These are phyloP conservation scores for Zaprionus lachaisei DNA, from an alignment of 1,140 invertebrate genomes.

Conservation along the genomic window DNA sequence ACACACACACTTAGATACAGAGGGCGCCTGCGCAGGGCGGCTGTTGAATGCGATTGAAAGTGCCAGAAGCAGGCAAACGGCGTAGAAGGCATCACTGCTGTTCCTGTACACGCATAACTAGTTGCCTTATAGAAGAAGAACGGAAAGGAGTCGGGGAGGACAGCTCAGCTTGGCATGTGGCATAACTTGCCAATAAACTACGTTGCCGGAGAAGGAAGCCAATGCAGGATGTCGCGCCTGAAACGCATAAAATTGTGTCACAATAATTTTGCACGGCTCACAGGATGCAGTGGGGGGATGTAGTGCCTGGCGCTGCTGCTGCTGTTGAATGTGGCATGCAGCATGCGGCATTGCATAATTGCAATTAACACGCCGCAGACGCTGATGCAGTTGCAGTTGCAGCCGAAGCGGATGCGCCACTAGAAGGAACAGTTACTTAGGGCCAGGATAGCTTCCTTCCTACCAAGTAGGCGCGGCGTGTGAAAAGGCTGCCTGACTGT, in stretches of 20 bases:
- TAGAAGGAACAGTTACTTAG: conserved; percentile 69
- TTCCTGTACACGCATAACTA: conserved; percentile 68
- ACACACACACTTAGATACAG: not conserved
- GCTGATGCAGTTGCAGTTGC: not conserved
- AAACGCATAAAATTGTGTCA: conserved; percentile 80
- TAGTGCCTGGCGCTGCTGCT: conserved; percentile 25
- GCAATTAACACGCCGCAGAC: conserved; percentile 69
- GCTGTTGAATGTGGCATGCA: not conserved
- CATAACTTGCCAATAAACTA: conserved; percentile 60
- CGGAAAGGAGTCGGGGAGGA: not conserved
- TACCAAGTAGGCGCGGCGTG: conserved; percentile 23
- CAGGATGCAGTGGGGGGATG: conserved; percentile 72
- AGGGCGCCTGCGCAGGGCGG: conserved; percentile 36
- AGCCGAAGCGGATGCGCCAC: conserved; percentile 15
- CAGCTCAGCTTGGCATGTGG: conserved; percentile 50
- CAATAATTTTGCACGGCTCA: conserved; percentile 75
- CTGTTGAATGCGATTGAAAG: conserved; percentile 45
- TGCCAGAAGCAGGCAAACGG: conserved; percentile 4
- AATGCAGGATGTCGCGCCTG: conserved; percentile 44
- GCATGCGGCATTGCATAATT: conserved; percentile 68
- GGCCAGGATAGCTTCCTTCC: conserved; percentile 59
- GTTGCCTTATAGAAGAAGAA: conserved; percentile 43
- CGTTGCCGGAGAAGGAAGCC: conserved; percentile 29
- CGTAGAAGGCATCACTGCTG: conserved; percentile 4
- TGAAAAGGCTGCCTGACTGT: conserved; percentile 21